phyloP scores from a whole-genome alignment of 1,140 invertebrate genomes.

The Aradophagus sp. region DNA sequence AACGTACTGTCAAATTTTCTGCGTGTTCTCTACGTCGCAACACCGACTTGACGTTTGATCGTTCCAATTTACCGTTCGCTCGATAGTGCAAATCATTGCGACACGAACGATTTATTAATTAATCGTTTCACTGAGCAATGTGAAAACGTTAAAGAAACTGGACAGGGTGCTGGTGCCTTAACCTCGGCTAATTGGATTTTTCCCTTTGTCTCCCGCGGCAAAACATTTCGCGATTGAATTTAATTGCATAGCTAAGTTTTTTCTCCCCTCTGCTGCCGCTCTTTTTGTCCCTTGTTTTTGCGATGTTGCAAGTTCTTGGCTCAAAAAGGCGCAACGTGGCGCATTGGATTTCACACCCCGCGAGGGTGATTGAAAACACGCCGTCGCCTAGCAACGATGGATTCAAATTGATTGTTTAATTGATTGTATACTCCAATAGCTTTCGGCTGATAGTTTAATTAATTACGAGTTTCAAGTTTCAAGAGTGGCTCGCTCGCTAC shows the following conservation, averaged over 20 bases:
- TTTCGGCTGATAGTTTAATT: conserved; percentile 55
- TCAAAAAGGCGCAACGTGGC: conserved; percentile 25
- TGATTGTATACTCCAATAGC: conserved; percentile 51
- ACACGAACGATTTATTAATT: too few species aligned
- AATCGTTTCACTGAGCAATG: too few species aligned
- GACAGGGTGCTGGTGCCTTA: too few species aligned
- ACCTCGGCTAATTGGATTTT: conserved; percentile 17
- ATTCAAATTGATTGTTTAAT: conserved; percentile 55
- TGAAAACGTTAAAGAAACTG: too few species aligned
- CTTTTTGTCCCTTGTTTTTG: too few species aligned
- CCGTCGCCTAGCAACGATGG: conserved; percentile 45
- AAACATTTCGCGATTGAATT: conserved; percentile 17
- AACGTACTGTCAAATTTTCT: too few species aligned
- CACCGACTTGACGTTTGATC: too few species aligned
- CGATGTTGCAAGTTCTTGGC: conserved; percentile 14
- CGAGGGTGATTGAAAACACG: conserved; percentile 41
- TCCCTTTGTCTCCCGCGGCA: too few species aligned
- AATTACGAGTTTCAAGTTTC: conserved; percentile 52
- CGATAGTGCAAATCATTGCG: too few species aligned
- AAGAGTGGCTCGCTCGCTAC: conserved; percentile 27
- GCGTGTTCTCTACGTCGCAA: too few species aligned
- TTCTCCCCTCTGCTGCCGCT: too few species aligned
- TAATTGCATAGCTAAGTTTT: conserved; percentile 25
- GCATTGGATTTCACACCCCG: conserved; percentile 41
- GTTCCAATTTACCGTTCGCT: too few species aligned